Base-by-base conservation (phyloP, 1,140 invertebrate genomes). In the Trissolcus basalis region DNA sequence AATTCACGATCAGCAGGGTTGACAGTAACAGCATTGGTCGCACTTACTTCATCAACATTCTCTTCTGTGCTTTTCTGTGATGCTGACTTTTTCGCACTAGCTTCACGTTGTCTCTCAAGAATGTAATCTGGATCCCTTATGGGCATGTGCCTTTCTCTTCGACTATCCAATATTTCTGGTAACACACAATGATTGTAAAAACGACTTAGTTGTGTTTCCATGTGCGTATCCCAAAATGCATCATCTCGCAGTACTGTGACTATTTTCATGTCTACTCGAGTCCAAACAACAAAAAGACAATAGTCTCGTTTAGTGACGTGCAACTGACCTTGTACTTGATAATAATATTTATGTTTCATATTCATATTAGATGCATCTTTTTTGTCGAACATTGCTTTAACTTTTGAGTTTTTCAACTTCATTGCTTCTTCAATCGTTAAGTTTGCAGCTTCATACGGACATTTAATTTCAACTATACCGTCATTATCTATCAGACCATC, bases 91-190 rank as follows among this genome's bases (percentile, higher is more conserved):
- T n/a, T n/a, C n/a, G n/a, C n/a, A n/a, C n/a, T n/a, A n/a, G n/a
- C n/a, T n/a, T n/a, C n/a, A n/a, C n/a, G n/a, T n/a, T n/a, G n/a
- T n/a, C n/a, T n/a, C n/a, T n/a, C n/a, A n/a, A n/a, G n/a, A n/a
- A 43, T 43, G 11, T 77, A 81, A 0, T 39, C 47, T 12, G 81
- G 77, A 16, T 83, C 67, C 48, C 68, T 45, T n/a, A 83, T 82
- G 11, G 64, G 54, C 77, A 81, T 77, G 53, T 49, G 53, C 63
- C 79, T 56, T 7, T 65, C 54, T 15, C 47, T 16, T 4, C 80
- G 59, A 27, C 81, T 73, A 51, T 87, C 83, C 4, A 86, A 53
- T 6, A 83, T 78, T 79, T 84, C 84, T 0, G 80, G 78, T 35
- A 83, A 60, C 8, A 84, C 12, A 56, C 80, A 83, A 9, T 82